Evolutionary conservation across 2,113 vertebrate genomes (phyloP).

Genomic region (Pomatostomus ruficeps): DNA sequence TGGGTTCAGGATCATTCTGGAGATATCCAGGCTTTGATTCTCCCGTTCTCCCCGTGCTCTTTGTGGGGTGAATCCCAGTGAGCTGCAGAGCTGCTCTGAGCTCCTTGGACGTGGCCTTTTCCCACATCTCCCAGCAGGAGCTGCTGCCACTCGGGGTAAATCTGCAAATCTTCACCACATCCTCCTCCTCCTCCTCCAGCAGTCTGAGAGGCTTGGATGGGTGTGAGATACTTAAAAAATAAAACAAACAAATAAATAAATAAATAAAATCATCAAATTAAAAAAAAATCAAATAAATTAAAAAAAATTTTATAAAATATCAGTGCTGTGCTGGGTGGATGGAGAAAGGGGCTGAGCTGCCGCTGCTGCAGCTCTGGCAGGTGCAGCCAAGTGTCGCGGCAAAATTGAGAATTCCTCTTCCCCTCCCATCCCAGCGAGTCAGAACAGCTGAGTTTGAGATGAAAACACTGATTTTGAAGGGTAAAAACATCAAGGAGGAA

Average conservation of each 20-base stretch:
- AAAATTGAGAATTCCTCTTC: background rate
- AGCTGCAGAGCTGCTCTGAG: background rate
- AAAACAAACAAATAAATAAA: too few relatives aligned
- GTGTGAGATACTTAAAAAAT: too few relatives aligned
- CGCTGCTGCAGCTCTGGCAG: background rate
- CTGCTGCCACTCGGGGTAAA: background rate
- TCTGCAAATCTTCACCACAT: background rate
- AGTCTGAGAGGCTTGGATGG: background rate
- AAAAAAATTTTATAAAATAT: too few relatives aligned
- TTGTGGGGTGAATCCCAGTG: background rate
- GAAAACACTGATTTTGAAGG: background rate
- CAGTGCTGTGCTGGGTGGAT: background rate
- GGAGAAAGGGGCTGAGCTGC: background rate
- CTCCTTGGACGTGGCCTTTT: background rate
- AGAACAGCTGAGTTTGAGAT: background rate
- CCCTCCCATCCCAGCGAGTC: background rate
- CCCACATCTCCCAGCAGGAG: background rate
- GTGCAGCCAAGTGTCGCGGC: background rate
- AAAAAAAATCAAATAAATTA: too few relatives aligned
- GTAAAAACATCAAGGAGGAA: background rate
- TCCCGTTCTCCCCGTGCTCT: background rate
- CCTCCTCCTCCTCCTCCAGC: background rate
- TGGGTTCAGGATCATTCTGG: background rate
- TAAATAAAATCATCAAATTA: too few relatives aligned
- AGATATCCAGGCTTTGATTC: accelerated